Conservation (phyloP, 2,888 invertebrate species). For the Zaprionus lineosus region DNA sequence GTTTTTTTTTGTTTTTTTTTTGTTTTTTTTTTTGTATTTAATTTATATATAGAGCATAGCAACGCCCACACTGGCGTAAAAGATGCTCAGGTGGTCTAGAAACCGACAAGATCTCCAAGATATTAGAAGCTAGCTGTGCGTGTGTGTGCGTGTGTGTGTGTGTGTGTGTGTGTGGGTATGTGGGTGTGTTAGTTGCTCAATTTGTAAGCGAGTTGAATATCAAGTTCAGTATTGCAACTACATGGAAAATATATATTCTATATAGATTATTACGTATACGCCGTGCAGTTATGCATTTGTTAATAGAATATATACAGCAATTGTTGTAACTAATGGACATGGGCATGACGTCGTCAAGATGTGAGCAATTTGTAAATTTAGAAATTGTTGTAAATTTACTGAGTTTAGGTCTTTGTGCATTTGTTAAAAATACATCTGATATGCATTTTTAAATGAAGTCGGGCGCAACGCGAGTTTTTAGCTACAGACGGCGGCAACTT, state of each 20-base stretch:
- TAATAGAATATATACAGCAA: slow-evolving; percentile 14
- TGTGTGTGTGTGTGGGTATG: too few relatives aligned
- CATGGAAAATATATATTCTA: slow-evolving; percentile 1
- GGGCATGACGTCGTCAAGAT: too few relatives aligned
- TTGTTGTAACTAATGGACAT: too few relatives aligned
- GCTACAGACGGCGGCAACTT: slow-evolving; percentile 20
- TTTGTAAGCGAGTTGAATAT: slow-evolving; percentile 2
- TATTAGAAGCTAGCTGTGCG: too few relatives aligned
- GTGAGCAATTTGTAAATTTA: too few relatives aligned
- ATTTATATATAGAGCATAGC: slow-evolving; percentile 31
- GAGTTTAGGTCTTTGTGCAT: slow-evolving; percentile 8
- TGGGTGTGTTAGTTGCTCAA: too few relatives aligned
- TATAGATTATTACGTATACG: slow-evolving; percentile 27
- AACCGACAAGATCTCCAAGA: neutral
- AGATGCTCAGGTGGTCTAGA: slow-evolving; percentile 27
- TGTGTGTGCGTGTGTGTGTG: too few relatives aligned
- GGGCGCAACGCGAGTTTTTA: slow-evolving; percentile 14
- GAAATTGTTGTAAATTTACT: too few relatives aligned
- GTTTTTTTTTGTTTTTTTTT: too few relatives aligned
- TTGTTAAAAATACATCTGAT: slow-evolving; percentile 20
- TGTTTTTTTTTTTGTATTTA: too few relatives aligned
- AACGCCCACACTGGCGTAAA: slow-evolving; percentile 32
- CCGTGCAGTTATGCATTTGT: neutral
- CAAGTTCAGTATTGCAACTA: too few relatives aligned
- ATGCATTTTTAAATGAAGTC: too few relatives aligned